Conservation (phyloP, 1,140 invertebrate species). For the Drosophila subobscura region DNA sequence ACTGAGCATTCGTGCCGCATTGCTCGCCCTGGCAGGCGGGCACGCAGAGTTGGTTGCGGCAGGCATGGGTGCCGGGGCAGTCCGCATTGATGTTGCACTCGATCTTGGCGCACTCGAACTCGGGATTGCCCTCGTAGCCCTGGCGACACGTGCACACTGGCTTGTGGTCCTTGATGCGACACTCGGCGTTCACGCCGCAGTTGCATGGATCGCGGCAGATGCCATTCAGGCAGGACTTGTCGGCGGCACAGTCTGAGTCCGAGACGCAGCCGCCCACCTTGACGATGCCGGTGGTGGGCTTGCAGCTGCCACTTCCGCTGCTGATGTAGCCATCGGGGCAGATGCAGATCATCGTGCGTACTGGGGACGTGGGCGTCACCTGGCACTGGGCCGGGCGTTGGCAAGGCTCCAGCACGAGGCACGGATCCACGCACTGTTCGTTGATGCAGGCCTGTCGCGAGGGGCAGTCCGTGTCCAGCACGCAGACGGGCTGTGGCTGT, state of each 20-base stretch:
- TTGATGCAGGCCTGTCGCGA: slow-evolving; percentile 91
- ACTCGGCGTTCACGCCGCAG: slow-evolving; percentile 91
- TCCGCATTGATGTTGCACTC: slow-evolving; percentile 90
- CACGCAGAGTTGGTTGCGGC: slow-evolving; percentile 91
- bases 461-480: slow-evolving; percentile 92
- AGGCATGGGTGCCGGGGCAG: slow-evolving; percentile 90
- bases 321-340: slow-evolving; percentile 95
- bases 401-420: slow-evolving; percentile 90
- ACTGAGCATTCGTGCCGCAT: slow-evolving; percentile 90
- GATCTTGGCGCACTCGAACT: slow-evolving; percentile 89
- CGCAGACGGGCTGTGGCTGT: slow-evolving; percentile 90
- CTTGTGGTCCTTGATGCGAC: slow-evolving; percentile 91
- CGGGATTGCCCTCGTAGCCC: slow-evolving; percentile 92
- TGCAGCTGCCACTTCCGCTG: slow-evolving; percentile 91
- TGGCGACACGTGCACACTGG: slow-evolving; percentile 92
- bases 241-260: slow-evolving; percentile 90
- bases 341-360: slow-evolving; percentile 94
- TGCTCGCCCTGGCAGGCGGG: slow-evolving; percentile 89
- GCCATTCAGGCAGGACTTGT: slow-evolving; percentile 91
- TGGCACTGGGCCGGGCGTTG: slow-evolving; percentile 90
- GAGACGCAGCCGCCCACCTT: slow-evolving; percentile 88
- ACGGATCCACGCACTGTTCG: slow-evolving; percentile 93
- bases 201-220: slow-evolving; percentile 92
- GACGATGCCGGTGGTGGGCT: slow-evolving; percentile 87
- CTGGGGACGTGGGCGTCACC: slow-evolving; percentile 91